A percentile compares a stretch with the other conserved stretches of the same genome.
phyloP scores from a whole-genome alignment of 2,797 vertebrate genomes.

The Sebastiscus albofasciatus region DNA sequence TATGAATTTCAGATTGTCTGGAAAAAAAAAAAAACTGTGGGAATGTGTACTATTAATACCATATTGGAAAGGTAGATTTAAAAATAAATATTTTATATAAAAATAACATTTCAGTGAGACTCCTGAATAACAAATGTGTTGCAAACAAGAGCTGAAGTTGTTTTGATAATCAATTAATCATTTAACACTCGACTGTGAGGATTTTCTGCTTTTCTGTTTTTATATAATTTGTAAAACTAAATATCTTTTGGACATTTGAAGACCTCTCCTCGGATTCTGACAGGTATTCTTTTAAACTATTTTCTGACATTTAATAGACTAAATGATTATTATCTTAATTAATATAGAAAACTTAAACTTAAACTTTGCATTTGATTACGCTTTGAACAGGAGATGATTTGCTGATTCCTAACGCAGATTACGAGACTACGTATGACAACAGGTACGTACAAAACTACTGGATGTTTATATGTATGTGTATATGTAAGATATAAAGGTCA shows the following conservation, averaged over 20 bases:
- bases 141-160: neutral
- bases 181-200: neutral
- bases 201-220: neutral
- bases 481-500: neutral
- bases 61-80: neutral
- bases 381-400: neutral
- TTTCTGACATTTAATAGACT: neutral
- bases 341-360: neutral
- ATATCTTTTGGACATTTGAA: neutral
- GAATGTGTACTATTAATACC: neutral
- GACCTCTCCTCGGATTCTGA: neutral
- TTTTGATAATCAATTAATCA: neutral
- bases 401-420: neutral
- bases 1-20: neutral
- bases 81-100: slow-evolving; percentile 24
- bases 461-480: neutral
- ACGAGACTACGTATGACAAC: rapidly evolving
- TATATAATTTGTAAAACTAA: neutral
- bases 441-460: neutral
- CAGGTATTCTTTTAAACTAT: neutral
- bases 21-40: neutral
- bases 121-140: neutral
- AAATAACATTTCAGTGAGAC: neutral
- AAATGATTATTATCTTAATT: neutral
- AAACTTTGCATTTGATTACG: neutral